phyloP scores from a whole-genome alignment of 1,140 invertebrate genomes.

The Scaptomyza graminum region DNA sequence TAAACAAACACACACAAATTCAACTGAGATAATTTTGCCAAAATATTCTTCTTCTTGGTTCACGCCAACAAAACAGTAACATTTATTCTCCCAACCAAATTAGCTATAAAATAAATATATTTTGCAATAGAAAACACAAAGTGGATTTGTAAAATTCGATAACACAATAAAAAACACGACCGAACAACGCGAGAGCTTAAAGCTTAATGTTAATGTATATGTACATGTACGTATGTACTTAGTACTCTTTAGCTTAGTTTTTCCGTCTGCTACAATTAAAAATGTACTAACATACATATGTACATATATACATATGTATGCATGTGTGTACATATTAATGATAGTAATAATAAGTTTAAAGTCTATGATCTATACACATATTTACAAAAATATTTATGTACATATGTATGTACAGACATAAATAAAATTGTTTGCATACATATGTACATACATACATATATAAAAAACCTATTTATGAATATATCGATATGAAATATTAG shows the following conservation, averaged over 20 bases:
- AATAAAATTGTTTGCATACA: no score
- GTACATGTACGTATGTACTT: conserved; percentile 28
- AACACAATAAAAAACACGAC: conserved; percentile 52
- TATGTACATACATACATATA: no score
- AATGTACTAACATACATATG: neutral
- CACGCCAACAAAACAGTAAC: no score
- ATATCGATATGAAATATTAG: no score
- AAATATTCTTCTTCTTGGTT: no score
- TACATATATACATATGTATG: no score
- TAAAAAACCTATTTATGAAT: no score
- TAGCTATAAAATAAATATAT: no score
- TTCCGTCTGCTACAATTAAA: neutral
- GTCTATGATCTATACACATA: no score
- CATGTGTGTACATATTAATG: neutral
- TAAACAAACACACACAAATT: neutral
- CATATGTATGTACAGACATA: no score
- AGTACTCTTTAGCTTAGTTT: conserved; percentile 25
- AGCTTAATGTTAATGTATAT: conserved; percentile 57
- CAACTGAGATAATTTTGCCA: neutral
- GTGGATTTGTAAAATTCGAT: conserved; percentile 13
- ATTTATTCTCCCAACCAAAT: neutral
- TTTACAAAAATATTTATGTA: no score
- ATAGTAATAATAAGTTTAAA: no score
- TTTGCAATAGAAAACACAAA: neutral
- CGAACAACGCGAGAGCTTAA: conserved; percentile 50